Evolutionary conservation across 2,888 invertebrate genomes (phyloP), one percentile per base, ranked within the genome.

Genomic region (Dione vanillae): DNA sequence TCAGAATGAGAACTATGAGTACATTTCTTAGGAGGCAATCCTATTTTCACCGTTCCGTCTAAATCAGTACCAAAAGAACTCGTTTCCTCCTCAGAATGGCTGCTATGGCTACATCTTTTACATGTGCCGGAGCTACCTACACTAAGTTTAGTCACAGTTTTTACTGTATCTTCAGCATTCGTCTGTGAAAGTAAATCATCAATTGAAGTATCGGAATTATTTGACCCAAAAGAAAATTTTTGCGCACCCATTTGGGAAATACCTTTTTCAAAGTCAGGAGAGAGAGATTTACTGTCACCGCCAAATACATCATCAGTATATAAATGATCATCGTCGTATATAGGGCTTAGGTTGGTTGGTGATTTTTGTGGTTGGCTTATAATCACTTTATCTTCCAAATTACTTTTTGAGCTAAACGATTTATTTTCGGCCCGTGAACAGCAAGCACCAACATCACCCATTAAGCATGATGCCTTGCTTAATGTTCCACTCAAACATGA

Each of bases 1-100:
- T 97, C 97, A 8, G 97, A 97, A 87, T 97, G 97, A 0, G 97
- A 96, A 79, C 97, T 96, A 77, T 97, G 96, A 0, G 97, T 97
- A 81, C 96, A 97, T 83, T 96, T 97, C 80, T 96, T 96, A 73
- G 96, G 96, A 78, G 96, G 96, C 20, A 97, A 84, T 1, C 96
- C 97, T 81, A 96, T 96, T 84, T 96, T 95, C 0, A 97, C 97
- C 0, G 97, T 97, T 19, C 97, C 97, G 81, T 97, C 97, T 45
- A 96, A 92, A 80, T 96, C 96, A 0, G 96, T 96, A 0, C 96
- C 96, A 80, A 96, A 94, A 0, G 96, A 96, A 82, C 96, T 96
- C 0, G 96, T 96, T 83, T 96, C 96, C 80, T 95, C 95, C 82
- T 96, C 96, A 0, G 96, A 96, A 82, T 96, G 96, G 74, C 96